These are phyloP conservation scores for Carabus problematicus DNA, from an alignment of 2,888 invertebrate species.

Conservation along the genomic window DNA sequence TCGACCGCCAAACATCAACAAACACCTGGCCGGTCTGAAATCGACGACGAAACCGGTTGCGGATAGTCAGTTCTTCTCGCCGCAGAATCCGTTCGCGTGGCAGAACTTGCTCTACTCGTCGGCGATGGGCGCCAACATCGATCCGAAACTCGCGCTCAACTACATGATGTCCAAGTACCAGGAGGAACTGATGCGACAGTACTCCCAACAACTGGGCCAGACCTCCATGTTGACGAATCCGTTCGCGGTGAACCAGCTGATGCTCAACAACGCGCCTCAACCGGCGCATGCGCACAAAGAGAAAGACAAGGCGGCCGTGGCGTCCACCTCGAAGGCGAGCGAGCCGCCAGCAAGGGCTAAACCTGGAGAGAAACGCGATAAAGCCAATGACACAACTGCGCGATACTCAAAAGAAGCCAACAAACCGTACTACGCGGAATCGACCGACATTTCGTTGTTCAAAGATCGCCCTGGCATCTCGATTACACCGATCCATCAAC, in stretches of 20 bases:
- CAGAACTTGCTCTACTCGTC: conserved; percentile 25
- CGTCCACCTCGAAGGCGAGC: conserved; percentile 34
- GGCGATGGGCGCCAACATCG: conserved; percentile 39
- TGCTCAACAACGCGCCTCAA: conserved; percentile 47
- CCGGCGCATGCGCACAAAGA: conserved; percentile 46
- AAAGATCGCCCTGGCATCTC: conserved; percentile 63
- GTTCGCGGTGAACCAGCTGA: neutral
- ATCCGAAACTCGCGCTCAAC: conserved; percentile 52
- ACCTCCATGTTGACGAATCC: conserved; percentile 18
- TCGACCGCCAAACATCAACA: conserved; percentile 60
- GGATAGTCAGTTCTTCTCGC: conserved; percentile 45
- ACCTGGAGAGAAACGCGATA: neutral
- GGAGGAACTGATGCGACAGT: conserved; percentile 58
- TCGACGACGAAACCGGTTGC: conserved; percentile 49
- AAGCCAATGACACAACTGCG: conserved; percentile 11
- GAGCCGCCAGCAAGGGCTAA: conserved; percentile 21
- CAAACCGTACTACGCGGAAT: conserved; percentile 30
- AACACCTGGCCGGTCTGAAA: conserved; percentile 49
- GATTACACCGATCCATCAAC: conserved; percentile 55
- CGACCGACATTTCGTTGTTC: conserved; percentile 45
- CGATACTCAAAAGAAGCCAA: conserved; percentile 36
- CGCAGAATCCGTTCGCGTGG: conserved; percentile 50
- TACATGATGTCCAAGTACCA: conserved; percentile 57
- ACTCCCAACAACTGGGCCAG: conserved; percentile 53
- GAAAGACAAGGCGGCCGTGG: conserved; percentile 45